phyloP scores from a whole-genome alignment of 2,113 vertebrate genomes.

The Tricholaema leucomelas region DNA sequence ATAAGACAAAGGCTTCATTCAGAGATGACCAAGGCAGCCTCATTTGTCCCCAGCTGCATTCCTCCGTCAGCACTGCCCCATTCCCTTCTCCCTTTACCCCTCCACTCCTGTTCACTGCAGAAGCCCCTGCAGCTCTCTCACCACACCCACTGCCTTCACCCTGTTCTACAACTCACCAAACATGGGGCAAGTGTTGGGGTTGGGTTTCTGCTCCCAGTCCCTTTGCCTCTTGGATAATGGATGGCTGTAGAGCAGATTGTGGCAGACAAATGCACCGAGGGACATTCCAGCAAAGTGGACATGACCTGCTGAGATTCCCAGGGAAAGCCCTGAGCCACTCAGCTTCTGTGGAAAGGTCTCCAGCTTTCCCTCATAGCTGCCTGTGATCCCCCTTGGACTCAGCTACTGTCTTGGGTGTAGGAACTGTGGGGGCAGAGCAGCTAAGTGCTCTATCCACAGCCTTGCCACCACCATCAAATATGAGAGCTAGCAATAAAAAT shows the following conservation, averaged over 20 bases:
- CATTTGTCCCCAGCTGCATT: background rate
- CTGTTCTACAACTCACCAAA: background rate
- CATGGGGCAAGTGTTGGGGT: background rate
- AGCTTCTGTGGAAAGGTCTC: background rate
- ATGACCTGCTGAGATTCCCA: background rate
- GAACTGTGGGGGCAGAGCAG: background rate
- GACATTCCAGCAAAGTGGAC: background rate
- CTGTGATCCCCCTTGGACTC: too few species aligned
- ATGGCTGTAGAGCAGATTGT: background rate
- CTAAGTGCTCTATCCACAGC: background rate
- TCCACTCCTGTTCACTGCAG: accelerated
- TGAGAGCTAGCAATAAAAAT: background rate
- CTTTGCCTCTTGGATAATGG: background rate
- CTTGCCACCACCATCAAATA: background rate
- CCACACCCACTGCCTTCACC: background rate
- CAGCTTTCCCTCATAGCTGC: too few species aligned
- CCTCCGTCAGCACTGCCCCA: background rate
- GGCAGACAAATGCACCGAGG: background rate
- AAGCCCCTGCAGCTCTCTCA: background rate
- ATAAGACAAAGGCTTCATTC: background rate
- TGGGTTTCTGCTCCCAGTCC: background rate
- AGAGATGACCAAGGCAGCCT: background rate
- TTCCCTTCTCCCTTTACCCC: background rate
- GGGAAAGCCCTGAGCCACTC: background rate
- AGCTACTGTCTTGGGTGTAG: too few species aligned